Evolutionary conservation across 1,140 invertebrate species (phyloP).

Genomic region (Calycopis cecrops): DNA sequence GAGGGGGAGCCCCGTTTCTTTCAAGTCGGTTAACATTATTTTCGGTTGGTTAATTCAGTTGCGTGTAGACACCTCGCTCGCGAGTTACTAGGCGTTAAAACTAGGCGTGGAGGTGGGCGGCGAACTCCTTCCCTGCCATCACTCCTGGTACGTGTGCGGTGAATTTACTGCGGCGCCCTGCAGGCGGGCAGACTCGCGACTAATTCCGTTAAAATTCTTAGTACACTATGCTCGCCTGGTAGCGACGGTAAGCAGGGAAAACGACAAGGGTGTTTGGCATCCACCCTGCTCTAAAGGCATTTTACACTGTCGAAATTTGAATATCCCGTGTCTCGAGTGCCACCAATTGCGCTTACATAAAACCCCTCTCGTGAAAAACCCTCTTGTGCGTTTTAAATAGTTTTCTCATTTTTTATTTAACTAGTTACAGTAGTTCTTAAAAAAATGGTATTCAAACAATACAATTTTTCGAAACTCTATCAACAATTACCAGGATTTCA

Average conservation of each 20-base stretch:
- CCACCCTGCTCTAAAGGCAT: conserved; percentile 23
- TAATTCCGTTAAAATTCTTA: conserved; percentile 48
- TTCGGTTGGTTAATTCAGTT: conserved; percentile 50
- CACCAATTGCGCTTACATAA: conserved; percentile 3
- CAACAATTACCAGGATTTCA: too few relatives aligned
- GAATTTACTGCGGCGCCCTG: conserved; percentile 42
- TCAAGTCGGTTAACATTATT: conserved; percentile 39
- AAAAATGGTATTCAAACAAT: background rate
- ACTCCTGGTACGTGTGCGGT: conserved; percentile 31
- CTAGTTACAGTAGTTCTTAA: background rate
- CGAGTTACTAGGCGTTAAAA: conserved; percentile 57
- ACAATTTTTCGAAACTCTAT: background rate
- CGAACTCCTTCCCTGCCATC: conserved; percentile 29
- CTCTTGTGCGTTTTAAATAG: conserved; percentile 2
- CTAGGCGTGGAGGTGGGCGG: conserved; percentile 56
- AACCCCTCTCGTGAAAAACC: background rate
- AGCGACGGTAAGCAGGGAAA: conserved; percentile 30
- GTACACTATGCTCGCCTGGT: conserved; percentile 38
- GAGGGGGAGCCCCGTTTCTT: conserved; percentile 18
- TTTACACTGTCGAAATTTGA: conserved; percentile 9
- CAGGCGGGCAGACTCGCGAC: conserved; percentile 33
- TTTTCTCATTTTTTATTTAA: background rate
- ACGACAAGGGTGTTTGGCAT: conserved; percentile 25
- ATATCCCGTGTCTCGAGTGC: conserved; percentile 2
- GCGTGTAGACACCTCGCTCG: conserved; percentile 53